Base-by-base conservation (phyloP, 1,140 invertebrate species). In the Probaryconus sp. region DNA sequence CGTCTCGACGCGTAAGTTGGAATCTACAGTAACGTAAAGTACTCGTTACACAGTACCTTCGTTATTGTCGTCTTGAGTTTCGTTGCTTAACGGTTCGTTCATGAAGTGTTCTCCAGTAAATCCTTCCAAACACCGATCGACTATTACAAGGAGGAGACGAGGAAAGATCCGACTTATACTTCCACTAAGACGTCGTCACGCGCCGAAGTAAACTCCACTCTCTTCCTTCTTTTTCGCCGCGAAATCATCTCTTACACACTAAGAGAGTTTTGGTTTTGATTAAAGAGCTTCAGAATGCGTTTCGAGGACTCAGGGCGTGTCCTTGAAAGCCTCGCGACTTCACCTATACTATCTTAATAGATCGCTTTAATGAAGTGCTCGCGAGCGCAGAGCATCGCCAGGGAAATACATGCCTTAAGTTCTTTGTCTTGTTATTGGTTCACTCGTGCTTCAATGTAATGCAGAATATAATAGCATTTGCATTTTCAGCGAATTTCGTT, bases 31-130 rank as follows among this genome's bases (percentile, higher is more conserved):
- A 53, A 60, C 40, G 47, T 24, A 28, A 31, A 56, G 56, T 42
- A 63, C 48, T 70, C 48, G 56, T 70, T 70, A 63, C 48, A 47
- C 38, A 63, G 51, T 71, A 50, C 43, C 67, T 70, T 61, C 56
- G 56, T 71, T 64, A 71, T 71, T 64, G 58, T 63, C 68, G 48
- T 71, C 51, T 64, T 50, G 58, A 71, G 50, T 63, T 51, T 42
- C 58, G 24, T 55, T 50, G 58, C 56, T 64, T 43, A 35, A 64
- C 35, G 58, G 63, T 63, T 50, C 35, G 50, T 42, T 63, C 68
- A 71, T 71, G 68, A 71, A 71, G 58, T 63, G 51, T 71, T 42
- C 58, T 71, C 43, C 35, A 71, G 58, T 58, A 63, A 71, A 71
- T 71, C 58, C 68, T 70, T 20, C 30, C 56, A 56, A 13, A 42